Evolutionary conservation across 2,797 vertebrate species (phyloP), one percentile per base, ranked within the genome.

Genomic region (Coendou prehensilis): DNA sequence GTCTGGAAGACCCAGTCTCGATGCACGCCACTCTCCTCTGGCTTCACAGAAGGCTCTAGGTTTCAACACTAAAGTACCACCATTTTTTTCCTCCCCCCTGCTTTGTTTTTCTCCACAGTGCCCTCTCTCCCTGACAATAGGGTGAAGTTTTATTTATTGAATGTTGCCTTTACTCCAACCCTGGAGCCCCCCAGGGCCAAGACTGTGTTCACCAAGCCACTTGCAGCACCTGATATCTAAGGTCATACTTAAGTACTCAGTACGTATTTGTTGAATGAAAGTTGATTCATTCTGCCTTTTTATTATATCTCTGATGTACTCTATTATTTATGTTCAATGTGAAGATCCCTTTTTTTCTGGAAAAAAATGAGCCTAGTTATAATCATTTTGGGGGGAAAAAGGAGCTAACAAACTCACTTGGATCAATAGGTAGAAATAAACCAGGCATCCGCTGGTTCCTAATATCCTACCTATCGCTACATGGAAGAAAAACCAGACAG

Each of bases 241-340:
- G 37, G 8, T 10, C 6, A 0, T 63, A 9, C 63, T 84, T 85
- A 56, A 69, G 26, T 64, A 56, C 54, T 79, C 80, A 41, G 9
- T 89, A 89, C 56, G 13, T 45, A 91, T 23, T 63, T 82, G 5
- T n/a, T 75, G 71, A 82, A 82, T 76, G 93, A 64, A 87, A 91
- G 45, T 87, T 91, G 41, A 94, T 80, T 30, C 37, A 71, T 87
- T 87, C 84, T 89, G 80, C 41, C 69, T 93, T 54, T 91, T 87
- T 95, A 78, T 93, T 64, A 52, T 56, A 73, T 64, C n/a, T 80
- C 83, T 59, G 3, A 13, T 78, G 2, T 57, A n/a, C 14, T 89
- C 18, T 30, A 78, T 67, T 71, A 80, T 56, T 96, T 78, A n/a
- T 69, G 26, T 57, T 73, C 81, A 88, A 54, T 79, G 79, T 69